Evolutionary conservation across 2,797 vertebrate species (phyloP).

Genomic region (Tapirus indicus): DNA sequence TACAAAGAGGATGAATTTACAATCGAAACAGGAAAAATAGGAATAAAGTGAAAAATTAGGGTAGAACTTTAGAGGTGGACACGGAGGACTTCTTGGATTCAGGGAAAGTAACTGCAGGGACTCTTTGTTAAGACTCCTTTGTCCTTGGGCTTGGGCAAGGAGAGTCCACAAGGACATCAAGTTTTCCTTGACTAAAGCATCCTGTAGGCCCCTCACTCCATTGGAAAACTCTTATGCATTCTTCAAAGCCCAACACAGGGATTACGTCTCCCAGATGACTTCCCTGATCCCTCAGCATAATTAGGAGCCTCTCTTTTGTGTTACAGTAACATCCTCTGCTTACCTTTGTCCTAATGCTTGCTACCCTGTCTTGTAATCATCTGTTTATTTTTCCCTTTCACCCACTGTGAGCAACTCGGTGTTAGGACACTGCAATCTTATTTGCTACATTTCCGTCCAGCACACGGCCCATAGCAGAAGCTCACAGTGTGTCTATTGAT

Average conservation of each 20-base stretch:
- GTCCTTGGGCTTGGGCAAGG: background rate
- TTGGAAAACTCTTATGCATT: background rate
- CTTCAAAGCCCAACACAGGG: background rate
- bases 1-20: background rate
- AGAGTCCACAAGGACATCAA: background rate
- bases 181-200: background rate
- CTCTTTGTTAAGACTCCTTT: background rate
- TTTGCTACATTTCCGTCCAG: background rate
- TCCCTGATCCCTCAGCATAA: background rate
- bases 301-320: background rate
- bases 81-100: background rate
- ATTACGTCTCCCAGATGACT: background rate
- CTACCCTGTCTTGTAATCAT: background rate
- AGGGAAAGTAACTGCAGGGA: background rate
- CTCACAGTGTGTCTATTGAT: conserved; percentile 17
- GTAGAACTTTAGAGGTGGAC: background rate
- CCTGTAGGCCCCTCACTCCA: background rate
- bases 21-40: background rate
- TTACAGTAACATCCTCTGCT: background rate
- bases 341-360: background rate
- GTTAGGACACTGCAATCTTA: background rate
- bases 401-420: background rate
- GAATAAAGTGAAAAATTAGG: background rate
- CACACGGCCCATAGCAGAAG: background rate
- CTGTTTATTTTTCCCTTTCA: background rate